Conservation (phyloP, 2,797 vertebrate species). For the Neosalanx taihuensis region DNA sequence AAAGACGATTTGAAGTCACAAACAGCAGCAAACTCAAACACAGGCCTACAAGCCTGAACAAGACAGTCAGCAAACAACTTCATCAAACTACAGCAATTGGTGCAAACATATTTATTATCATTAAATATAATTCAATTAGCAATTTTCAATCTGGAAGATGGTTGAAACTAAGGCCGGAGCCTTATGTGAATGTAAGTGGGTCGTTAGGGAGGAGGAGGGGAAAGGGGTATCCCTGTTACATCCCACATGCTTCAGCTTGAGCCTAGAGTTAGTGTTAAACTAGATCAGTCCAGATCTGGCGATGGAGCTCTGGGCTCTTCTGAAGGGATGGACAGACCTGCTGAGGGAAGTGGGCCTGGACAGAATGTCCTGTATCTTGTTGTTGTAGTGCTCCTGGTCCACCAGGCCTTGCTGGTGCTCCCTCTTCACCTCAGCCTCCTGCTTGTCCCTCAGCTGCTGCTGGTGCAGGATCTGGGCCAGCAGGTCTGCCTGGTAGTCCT, state of each 20-base stretch:
- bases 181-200: background rate
- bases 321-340: conserved; percentile 68
- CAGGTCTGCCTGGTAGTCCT: conserved; percentile 75
- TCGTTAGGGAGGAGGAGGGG: background rate
- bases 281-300: conserved; percentile 9
- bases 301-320: conserved; percentile 49
- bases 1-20: no score
- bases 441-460: conserved; percentile 50
- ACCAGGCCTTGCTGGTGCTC: conserved; percentile 61
- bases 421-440: conserved; percentile 61
- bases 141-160: background rate
- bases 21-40: background rate
- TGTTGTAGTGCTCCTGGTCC: conserved; percentile 60
- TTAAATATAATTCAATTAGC: conserved; percentile 3
- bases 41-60: background rate
- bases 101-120: background rate
- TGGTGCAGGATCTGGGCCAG: conserved; percentile 71
- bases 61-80: background rate
- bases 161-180: background rate
- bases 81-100: background rate
- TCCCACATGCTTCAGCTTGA: no score
- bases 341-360: conserved; percentile 39
- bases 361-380: conserved; percentile 70
- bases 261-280: background rate
- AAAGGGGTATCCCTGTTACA: no score